Conservation (phyloP, 2,113 vertebrate species). For the Cyanoderma ruficeps region DNA sequence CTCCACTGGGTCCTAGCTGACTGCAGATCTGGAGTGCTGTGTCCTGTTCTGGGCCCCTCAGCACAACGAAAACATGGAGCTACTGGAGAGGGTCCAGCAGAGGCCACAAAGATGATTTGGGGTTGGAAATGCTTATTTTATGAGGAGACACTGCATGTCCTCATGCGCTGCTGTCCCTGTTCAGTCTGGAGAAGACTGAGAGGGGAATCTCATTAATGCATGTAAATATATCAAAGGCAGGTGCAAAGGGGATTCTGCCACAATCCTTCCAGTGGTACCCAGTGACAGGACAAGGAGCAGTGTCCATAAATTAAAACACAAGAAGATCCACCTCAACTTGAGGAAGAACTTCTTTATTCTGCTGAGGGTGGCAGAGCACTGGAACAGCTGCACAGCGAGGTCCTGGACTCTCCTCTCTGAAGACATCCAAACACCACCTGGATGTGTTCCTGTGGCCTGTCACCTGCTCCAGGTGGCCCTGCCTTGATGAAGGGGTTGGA, state of each 20-base stretch:
- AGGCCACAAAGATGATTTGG: background rate
- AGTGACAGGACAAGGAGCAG: background rate
- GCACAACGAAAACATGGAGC: background rate
- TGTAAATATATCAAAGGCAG: background rate
- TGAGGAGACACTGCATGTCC: background rate
- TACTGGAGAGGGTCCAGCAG: background rate
- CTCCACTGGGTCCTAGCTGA: background rate
- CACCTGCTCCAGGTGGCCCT: background rate
- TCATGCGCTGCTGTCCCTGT: background rate
- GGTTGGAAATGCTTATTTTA: rapidly evolving
- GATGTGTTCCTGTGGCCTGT: background rate
- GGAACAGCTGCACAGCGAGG: background rate
- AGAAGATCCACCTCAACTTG: background rate
- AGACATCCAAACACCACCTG: background rate
- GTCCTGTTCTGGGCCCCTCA: background rate
- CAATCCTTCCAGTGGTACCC: no score
- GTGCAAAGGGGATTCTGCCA: background rate
- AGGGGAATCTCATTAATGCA: background rate
- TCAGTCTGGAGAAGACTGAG: background rate
- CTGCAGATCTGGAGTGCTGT: no score
- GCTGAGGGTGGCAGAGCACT: background rate
- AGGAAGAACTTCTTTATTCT: background rate
- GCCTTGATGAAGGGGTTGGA: background rate
- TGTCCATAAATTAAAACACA: background rate
- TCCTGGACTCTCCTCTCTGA: background rate